These are phyloP conservation scores for Theonella swinhoei DNA, from an alignment of 37 sponge, comb jelly and placozoan species.

Conservation along the genomic window DNA sequence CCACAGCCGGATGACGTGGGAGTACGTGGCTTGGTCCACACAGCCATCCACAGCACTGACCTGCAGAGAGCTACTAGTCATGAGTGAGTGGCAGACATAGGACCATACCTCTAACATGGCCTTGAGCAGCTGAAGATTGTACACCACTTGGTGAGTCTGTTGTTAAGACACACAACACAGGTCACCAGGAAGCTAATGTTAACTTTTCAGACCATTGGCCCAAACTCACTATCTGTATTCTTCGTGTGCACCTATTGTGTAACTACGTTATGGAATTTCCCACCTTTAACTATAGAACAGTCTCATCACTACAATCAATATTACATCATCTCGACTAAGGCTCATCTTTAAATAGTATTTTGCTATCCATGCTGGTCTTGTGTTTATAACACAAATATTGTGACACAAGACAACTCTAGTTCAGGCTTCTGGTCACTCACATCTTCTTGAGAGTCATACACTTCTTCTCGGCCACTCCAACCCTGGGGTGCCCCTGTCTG, in stretches of 20 bases:
- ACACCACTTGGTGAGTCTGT: conserved; percentile 32
- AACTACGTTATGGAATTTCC: too few relatives aligned
- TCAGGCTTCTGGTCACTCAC: conserved; percentile 19
- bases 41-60: conserved; percentile 14
- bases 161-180: not conserved
- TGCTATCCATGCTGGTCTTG: too few relatives aligned
- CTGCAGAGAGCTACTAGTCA: not conserved
- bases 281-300: too few relatives aligned
- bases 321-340: too few relatives aligned
- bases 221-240: too few relatives aligned
- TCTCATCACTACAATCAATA: too few relatives aligned
- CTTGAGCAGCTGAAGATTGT: conserved; percentile 57
- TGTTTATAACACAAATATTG: too few relatives aligned
- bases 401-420: not conserved
- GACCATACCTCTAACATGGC: conserved; percentile 50
- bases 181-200: too few relatives aligned
- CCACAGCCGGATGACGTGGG: conserved; percentile 59
- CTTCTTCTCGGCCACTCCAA: conserved; percentile 25
- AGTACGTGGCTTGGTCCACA: conserved; percentile 39
- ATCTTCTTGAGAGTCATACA: conserved; percentile 50
- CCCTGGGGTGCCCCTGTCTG: not conserved
- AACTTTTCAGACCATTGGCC: too few relatives aligned
- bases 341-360: too few relatives aligned
- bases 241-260: too few relatives aligned
- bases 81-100: not conserved